Base-by-base conservation (phyloP, 64 coral and sea anemone species). In the Stichodactyla mertensii region DNA sequence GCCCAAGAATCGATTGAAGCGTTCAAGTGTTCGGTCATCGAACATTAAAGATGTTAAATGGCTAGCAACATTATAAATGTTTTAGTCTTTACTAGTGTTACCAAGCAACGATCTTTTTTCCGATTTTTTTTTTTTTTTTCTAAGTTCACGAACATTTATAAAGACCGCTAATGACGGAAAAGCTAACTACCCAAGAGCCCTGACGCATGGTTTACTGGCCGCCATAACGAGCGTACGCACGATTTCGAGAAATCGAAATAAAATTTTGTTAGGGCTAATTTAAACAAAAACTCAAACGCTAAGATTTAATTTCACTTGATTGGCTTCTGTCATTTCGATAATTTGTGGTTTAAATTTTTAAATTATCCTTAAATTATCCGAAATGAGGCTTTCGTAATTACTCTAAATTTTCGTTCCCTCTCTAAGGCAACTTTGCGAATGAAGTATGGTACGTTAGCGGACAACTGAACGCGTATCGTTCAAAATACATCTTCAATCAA, bases 11-110 rank as follows among this genome's bases (percentile, higher is more conserved):
- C 78, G 78, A 81, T 81, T 81, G 78, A 81, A 81, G 26, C 55
- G 51, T 81, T 81, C 78, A 81, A 81, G 78, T 81, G 78, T 18
- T 81, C 20, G 78, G 78, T 81, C 78, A 81, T 81, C 53, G 45
- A 52, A 16, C 15, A 81, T 81, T 81, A 81, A 81, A 81, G 36
- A 81, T 81, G 53, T 31, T 74, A 74, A 74, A 74, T 74, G 69
- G 22, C 11, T 55, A 81, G 78, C 16, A 81, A 54, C 51, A 81
- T 19, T 11, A 74, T 4, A 14, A 31, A 74, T 74, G 69, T 31
- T 74, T 74, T 74, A 74, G 69, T 12, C 69, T 26, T 74, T 74
- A 74, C 69, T 74, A 74, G 16, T n/a, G 69, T 74, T 27, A 74
- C 69, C 69, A 74, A 31, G 69, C 69, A 74, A 74, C 69, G 8